Conservation (phyloP, 92 coral and sea anemone genomes). For the Umimayanthus kanabou region DNA sequence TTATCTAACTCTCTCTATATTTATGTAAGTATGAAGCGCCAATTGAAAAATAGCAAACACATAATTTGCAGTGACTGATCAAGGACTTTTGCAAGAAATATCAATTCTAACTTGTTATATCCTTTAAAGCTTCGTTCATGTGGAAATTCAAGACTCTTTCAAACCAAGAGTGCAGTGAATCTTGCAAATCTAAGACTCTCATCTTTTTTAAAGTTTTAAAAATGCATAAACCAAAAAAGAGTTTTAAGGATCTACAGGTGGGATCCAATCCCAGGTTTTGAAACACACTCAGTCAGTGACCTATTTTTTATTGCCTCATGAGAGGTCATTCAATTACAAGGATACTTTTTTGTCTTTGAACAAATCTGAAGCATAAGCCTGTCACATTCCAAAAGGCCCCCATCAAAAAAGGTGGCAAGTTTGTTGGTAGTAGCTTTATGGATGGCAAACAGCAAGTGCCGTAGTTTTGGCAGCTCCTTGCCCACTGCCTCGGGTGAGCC, state of each 20-base stretch:
- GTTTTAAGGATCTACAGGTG: neutral
- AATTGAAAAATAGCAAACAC: too few relatives aligned
- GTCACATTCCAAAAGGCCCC: conserved; percentile 41
- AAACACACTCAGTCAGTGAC: neutral
- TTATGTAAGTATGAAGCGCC: too few relatives aligned
- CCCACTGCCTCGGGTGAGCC: conserved; percentile 81
- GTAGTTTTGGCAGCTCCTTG: conserved; percentile 72
- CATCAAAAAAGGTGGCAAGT: conserved; percentile 69
- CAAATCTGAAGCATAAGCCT: conserved; percentile 89
- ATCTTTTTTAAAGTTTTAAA: too few relatives aligned
- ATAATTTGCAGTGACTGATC: too few relatives aligned
- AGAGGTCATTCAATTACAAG: neutral
- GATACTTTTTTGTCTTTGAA: conserved; percentile 94
- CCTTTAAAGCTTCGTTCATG: too few relatives aligned
- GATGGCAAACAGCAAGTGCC: conserved; percentile 75
- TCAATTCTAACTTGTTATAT: too few relatives aligned
- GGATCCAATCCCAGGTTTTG: neutral
- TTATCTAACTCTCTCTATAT: too few relatives aligned
- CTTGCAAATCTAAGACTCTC: too few relatives aligned
- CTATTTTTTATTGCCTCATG: neutral
- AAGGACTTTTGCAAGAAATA: too few relatives aligned
- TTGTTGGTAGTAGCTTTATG: conserved; percentile 70
- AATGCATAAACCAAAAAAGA: too few relatives aligned
- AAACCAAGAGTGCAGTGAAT: too few relatives aligned
- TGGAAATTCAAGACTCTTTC: too few relatives aligned